Base-by-base conservation (phyloP, 2,797 vertebrate species). In the Falco columbarius region DNA sequence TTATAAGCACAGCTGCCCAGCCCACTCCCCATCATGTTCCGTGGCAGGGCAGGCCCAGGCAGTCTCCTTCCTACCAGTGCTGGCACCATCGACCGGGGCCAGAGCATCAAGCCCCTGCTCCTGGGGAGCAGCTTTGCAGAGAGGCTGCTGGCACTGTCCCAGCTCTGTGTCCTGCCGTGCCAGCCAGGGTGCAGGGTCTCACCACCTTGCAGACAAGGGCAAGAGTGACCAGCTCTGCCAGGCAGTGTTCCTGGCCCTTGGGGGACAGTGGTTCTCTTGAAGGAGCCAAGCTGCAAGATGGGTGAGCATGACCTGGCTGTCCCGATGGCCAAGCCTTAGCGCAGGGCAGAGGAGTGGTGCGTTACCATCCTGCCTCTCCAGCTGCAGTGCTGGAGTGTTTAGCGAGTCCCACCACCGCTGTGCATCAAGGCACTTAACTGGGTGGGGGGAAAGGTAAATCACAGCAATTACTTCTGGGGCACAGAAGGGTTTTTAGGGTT, bases 1-100 rank as follows among this genome's bases (percentile, higher is more conserved):
- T 54, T 72, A 47, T n/a, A 61, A n/a, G 47, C 14, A 12, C 51
- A 86, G 22, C 14, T 71, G 30, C 47, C n/a, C 40, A 51, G 27
- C 42, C 32, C 0, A 0, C 38, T 73, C 71, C 58, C 44, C 9
- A 3, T 58, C 47, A 8, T 6, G 5, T 81, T 58, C 32, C 44
- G 10, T 17, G 51, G 52, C 54, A 52, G 29, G 5, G 30, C n/a
- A 40, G 56, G 56, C 72, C 49, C 54, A 7, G 54, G 27, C n/a
- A 52, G 23, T 22, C 68, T 49, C 38, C 30, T 34, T 42, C 14
- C 46, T 42, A 5, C n/a, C 59, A 38, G 30, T 7, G 49, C 40
- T 9, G 1, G 16, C 61, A 34, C 85, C 72, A 27, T 20, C 1
- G 0, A 10, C 23, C 2, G 3, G 29, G 51, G 9, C 67, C 56